phyloP scores from a whole-genome alignment of 2,888 invertebrate species.

The Thelaira solivaga region DNA sequence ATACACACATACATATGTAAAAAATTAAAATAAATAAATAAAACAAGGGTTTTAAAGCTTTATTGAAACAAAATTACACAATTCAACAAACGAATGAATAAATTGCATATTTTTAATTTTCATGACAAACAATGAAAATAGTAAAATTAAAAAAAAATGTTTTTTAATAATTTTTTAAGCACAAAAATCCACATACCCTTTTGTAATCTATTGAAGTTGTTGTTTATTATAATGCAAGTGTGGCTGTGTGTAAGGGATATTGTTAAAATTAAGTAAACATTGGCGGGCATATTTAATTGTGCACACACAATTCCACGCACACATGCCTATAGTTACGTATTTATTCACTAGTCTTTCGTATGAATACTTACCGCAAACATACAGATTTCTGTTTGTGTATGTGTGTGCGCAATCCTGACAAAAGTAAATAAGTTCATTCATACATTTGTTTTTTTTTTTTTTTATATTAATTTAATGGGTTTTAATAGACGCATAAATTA shows the following conservation, averaged over 20 bases:
- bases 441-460: constrained; percentile 34
- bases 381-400: neutral
- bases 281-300: constrained; percentile 16
- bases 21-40: constrained; percentile 9
- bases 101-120: constrained; percentile 37
- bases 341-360: neutral
- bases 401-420: constrained; percentile 20
- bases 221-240: neutral
- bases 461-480: constrained; percentile 50
- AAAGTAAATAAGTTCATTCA: constrained; percentile 52
- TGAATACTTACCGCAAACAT: neutral
- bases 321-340: neutral
- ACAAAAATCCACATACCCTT: constrained; percentile 1
- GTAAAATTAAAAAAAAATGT: neutral
- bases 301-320: neutral
- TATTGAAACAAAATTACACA: constrained; percentile 29
- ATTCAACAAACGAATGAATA: constrained; percentile 42
- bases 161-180: constrained; percentile 38
- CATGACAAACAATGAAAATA: constrained; percentile 23
- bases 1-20: neutral
- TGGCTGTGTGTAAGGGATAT: constrained; percentile 20
- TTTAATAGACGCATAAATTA: constrained; percentile 62
- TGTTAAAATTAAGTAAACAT: constrained; percentile 47
- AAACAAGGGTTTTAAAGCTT: constrained; percentile 15
- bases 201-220: neutral